These are phyloP conservation scores for Aspidiotus rigidus DNA, from an alignment of 2,888 invertebrate species.

Conservation along the genomic window DNA sequence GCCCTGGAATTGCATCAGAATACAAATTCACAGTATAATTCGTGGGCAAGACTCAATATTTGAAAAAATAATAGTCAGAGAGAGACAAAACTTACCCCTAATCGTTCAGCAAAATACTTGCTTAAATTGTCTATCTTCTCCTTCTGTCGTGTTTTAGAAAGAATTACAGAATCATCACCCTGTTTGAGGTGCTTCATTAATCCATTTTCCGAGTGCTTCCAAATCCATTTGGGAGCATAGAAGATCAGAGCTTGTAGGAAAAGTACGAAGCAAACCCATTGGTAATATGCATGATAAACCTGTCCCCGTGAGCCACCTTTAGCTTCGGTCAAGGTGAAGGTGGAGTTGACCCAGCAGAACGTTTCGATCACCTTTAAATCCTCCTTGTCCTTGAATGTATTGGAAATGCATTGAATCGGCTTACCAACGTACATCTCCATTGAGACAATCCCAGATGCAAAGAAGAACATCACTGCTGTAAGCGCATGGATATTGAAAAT, in stretches of 20 bases:
- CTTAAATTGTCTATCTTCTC: conserved; percentile 74
- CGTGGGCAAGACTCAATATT: conserved; percentile 63
- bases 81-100: conserved; percentile 70
- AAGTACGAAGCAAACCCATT: conserved; percentile 82
- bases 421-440: no score
- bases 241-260: conserved; percentile 74
- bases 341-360: no score
- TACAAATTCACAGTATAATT: conserved; percentile 55
- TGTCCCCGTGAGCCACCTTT: no score
- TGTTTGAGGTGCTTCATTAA: conserved; percentile 64
- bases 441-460: no score
- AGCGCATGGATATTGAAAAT: no score
- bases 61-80: conserved; percentile 67
- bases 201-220: conserved; percentile 78
- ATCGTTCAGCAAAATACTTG: conserved; percentile 64
- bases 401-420: no score
- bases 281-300: conserved; percentile 81
- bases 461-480: no score
- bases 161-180: conserved; percentile 66
- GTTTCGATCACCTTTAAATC: no score
- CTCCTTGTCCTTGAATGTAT: no score
- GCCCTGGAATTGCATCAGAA: conserved; percentile 54
- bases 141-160: conserved; percentile 51
- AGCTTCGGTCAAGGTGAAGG: no score
- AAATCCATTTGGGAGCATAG: conserved; percentile 72